Evolutionary conservation across 2,113 vertebrate genomes (phyloP).

Genomic region (Sminthopsis crassicaudata): DNA sequence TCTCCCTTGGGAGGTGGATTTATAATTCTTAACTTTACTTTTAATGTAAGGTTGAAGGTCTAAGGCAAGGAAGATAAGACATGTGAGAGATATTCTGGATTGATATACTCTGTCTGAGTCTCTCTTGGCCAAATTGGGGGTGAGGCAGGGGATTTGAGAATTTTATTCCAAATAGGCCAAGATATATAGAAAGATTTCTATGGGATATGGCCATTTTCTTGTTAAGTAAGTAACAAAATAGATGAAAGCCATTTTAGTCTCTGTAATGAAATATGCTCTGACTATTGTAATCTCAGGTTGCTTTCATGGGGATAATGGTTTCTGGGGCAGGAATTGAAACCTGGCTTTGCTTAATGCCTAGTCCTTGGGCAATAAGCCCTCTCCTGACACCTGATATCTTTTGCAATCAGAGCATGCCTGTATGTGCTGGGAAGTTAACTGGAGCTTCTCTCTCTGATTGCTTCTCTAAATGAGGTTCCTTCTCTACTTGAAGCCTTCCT

Average conservation of each 20-base stretch:
- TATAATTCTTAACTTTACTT: neutral
- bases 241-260: neutral
- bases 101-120: neutral
- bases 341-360: neutral
- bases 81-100: neutral
- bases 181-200: neutral
- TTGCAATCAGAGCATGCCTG: neutral
- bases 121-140: neutral
- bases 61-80: neutral
- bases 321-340: slow-evolving; percentile 18
- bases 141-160: neutral
- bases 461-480: slow-evolving; percentile 30
- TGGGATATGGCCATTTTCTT: neutral
- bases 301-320: neutral
- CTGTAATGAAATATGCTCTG: neutral
- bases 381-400: neutral
- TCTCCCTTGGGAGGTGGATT: neutral
- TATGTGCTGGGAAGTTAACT: neutral
- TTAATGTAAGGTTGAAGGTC: neutral
- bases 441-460: neutral
- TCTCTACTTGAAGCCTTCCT: neutral
- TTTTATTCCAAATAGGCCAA: neutral
- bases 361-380: neutral
- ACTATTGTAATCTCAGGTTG: neutral
- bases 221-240: neutral